Evolutionary conservation across 1,140 invertebrate genomes (phyloP).

Genomic region (Hyphantria cunea): DNA sequence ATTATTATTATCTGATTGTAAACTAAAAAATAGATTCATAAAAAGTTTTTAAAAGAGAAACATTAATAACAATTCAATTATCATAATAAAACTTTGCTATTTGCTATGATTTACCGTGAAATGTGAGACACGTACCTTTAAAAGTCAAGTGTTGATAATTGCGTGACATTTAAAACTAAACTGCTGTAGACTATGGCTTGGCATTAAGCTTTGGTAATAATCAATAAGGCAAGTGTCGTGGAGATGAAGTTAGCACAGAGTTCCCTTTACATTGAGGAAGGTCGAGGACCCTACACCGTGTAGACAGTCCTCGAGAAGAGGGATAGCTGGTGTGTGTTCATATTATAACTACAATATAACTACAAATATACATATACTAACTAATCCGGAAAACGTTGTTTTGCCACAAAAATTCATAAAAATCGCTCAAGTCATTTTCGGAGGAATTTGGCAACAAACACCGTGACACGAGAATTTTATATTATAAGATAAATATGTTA

Average conservation of each 20-base stretch:
- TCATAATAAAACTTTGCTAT: too few species aligned
- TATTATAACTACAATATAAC: conserved; percentile 26
- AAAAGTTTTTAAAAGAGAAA: too few species aligned
- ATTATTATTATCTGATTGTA: too few species aligned
- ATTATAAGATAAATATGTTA: too few species aligned
- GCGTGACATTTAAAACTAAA: conserved; percentile 17
- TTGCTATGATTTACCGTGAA: not conserved
- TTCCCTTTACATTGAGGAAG: conserved; percentile 73
- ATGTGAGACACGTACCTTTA: not conserved
- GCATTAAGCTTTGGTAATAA: conserved; percentile 28
- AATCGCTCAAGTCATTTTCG: too few species aligned
- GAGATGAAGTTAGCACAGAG: conserved; percentile 73
- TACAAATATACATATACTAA: too few species aligned
- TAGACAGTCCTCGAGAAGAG: conserved; percentile 55
- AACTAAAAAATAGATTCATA: too few species aligned
- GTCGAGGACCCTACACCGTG: conserved; percentile 66
- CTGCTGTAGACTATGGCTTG: conserved; percentile 4
- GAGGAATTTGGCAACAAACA: too few species aligned
- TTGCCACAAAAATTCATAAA: too few species aligned
- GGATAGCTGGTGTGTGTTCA: conserved; percentile 50
- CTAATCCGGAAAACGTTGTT: too few species aligned
- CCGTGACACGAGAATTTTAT: too few species aligned
- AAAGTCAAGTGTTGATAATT: conserved; percentile 19
- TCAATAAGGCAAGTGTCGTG: conserved; percentile 49
- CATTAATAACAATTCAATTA: too few species aligned